Evolutionary conservation across 1,140 invertebrate genomes (phyloP).

Genomic region (Maniola jurtina): DNA sequence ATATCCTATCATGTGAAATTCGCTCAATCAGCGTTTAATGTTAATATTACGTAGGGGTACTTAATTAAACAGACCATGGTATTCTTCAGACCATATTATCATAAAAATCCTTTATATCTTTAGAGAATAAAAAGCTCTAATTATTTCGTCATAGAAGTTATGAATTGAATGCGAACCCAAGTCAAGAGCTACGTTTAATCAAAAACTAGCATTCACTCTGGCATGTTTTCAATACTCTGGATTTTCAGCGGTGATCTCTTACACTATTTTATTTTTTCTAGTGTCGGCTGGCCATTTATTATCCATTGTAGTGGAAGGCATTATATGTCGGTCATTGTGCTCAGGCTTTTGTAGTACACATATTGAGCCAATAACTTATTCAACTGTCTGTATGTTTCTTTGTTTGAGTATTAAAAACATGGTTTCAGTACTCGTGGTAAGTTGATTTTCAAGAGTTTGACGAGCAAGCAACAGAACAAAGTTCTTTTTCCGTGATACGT

Average conservation of each 20-base stretch:
- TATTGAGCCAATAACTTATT: conserved; percentile 56
- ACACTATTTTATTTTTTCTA: conserved; percentile 27
- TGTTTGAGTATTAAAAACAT: background rate
- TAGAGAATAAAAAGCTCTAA: no score
- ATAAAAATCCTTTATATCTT: no score
- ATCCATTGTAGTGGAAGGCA: conserved; percentile 44
- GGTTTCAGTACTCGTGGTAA: no score
- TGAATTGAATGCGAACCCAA: background rate
- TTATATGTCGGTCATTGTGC: conserved; percentile 43
- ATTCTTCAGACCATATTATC: no score
- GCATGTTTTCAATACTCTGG: background rate
- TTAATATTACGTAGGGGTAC: no score
- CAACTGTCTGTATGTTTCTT: background rate
- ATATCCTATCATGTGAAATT: no score
- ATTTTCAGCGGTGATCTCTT: background rate
- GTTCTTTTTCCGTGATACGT: no score
- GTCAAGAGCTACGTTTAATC: background rate
- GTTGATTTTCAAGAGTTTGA: no score
- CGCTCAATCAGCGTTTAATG: no score
- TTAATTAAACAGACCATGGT: no score
- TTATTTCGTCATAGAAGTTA: no score
- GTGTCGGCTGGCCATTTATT: conserved; percentile 47
- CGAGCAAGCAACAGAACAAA: no score
- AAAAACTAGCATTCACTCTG: background rate
- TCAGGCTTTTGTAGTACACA: conserved; percentile 43